Conservation (phyloP, 2,797 vertebrate species). For the Periophthalmus magnuspinnatus region DNA sequence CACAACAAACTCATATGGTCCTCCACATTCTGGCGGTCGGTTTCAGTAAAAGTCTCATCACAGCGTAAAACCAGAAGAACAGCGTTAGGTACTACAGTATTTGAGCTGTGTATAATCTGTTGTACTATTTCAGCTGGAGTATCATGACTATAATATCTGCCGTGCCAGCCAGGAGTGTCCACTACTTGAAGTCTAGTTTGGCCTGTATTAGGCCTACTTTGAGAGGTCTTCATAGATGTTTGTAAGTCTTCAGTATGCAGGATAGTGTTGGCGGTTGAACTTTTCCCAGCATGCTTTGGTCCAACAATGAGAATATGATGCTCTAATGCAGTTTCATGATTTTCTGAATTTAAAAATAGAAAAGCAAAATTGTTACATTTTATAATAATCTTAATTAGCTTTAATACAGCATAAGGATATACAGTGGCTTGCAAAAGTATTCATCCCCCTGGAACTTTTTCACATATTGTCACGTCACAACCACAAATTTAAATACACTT, state of each 20-base stretch:
- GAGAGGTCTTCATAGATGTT: conserved; percentile 23
- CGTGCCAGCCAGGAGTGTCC: conserved; percentile 67
- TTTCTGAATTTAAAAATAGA: conserved; percentile 21
- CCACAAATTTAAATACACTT: too few species aligned
- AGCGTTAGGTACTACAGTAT: conserved; percentile 39
- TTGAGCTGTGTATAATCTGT: conserved; percentile 48
- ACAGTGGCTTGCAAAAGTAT: too few species aligned
- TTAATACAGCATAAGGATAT: too few species aligned
- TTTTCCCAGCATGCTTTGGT: conserved; percentile 65
- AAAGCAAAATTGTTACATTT: not conserved
- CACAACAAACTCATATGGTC: conserved; percentile 56
- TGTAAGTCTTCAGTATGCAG: conserved; percentile 36
- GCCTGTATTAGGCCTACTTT: conserved; percentile 27
- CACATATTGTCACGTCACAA: too few species aligned
- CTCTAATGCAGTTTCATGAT: conserved; percentile 16
- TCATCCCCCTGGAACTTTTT: too few species aligned
- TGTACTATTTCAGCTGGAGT: conserved; percentile 50
- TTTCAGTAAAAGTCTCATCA: conserved; percentile 57
- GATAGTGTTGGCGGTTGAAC: conserved; percentile 56
- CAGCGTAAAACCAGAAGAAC: conserved; percentile 59
- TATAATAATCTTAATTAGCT: too few species aligned
- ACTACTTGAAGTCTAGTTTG: conserved; percentile 47
- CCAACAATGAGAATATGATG: conserved; percentile 62
- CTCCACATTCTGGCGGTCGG: conserved; percentile 36
- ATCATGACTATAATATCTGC: conserved; percentile 53